These are phyloP conservation scores for Yoshiicerus persimilis DNA, from an alignment of 1,140 invertebrate species.

Conservation along the genomic window DNA sequence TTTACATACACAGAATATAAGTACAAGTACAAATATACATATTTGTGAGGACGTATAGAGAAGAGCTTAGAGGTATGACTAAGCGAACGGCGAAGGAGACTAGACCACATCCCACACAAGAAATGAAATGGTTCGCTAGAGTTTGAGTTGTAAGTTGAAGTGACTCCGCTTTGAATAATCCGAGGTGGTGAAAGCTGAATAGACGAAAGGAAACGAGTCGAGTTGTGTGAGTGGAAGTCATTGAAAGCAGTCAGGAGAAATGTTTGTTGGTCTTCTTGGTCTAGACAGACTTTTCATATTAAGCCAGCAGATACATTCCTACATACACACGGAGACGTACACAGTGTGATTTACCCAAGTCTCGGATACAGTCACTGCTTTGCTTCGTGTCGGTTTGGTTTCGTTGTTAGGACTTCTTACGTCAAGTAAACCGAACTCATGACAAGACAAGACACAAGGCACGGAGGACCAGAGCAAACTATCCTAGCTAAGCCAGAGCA, in stretches of 20 bases:
- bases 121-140: constrained; percentile 14
- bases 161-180: constrained; percentile 26
- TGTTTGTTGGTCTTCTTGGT: not conserved
- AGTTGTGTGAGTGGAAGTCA: constrained; percentile 23
- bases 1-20: not conserved
- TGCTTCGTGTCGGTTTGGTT: not conserved
- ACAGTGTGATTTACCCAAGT: not conserved
- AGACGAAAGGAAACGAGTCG: constrained; percentile 11
- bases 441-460: constrained; percentile 5
- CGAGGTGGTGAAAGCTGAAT: not conserved
- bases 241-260: constrained; percentile 2
- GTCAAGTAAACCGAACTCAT: not conserved
- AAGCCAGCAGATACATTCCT: not conserved
- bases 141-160: not conserved
- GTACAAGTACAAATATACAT: not conserved
- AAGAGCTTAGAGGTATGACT: not conserved
- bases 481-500: not conserved
- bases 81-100: not conserved
- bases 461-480: not conserved
- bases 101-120: not conserved
- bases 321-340: not conserved
- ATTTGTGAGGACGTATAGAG: not conserved
- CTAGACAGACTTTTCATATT: constrained; percentile 8
- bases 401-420: not conserved
- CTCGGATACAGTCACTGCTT: too few relatives aligned